These are phyloP conservation scores for Oreochromis niloticus DNA, from an alignment of 2,113 vertebrate genomes.

Conservation along the genomic window DNA sequence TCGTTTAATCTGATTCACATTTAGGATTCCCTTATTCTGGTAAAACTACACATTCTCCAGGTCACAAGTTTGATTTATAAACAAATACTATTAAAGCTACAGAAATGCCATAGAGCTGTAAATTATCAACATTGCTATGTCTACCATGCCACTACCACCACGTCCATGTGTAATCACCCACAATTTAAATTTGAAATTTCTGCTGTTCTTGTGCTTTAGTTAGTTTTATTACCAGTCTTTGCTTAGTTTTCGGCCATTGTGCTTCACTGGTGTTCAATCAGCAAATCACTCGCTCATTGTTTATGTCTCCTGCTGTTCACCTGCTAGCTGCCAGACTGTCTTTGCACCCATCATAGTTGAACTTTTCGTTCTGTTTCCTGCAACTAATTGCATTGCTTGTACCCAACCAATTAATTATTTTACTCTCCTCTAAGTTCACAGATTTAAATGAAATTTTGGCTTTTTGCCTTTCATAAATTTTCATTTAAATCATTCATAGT, in stretches of 20 bases:
- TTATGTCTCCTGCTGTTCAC: background rate
- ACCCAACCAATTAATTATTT: background rate
- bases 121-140: background rate
- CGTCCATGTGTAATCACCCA: no score
- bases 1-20: background rate
- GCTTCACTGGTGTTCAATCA: background rate
- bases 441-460: background rate
- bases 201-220: background rate
- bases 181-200: background rate
- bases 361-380: background rate
- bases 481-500: no score
- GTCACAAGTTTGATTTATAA: background rate
- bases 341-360: background rate
- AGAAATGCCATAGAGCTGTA: background rate
- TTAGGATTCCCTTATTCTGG: background rate
- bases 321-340: background rate
- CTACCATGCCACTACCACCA: no score
- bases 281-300: background rate
- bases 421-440: background rate
- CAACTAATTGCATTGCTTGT: background rate
- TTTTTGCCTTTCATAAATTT: background rate
- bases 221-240: background rate
- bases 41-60: background rate
- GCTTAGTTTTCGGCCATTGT: background rate
- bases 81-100: background rate